Conservation (phyloP, 1,140 invertebrate genomes). For the Pseudachorutes palmiensis region DNA sequence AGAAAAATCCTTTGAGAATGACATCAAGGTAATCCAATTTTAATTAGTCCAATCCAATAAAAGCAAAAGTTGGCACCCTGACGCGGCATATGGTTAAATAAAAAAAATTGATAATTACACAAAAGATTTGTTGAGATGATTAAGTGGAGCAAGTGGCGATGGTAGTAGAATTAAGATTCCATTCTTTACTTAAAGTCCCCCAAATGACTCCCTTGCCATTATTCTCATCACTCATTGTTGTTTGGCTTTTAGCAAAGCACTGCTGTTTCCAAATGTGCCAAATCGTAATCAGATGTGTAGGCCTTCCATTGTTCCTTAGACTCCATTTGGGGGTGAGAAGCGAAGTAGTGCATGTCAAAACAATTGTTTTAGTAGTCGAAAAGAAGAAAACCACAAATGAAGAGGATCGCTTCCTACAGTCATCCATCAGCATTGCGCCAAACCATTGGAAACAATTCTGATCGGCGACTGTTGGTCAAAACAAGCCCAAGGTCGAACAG, state of each 20-base stretch:
- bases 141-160: background rate
- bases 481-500: background rate
- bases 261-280: too few species aligned
- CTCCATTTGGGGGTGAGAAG: background rate
- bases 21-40: too few species aligned
- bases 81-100: background rate
- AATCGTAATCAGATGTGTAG: too few species aligned
- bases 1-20: too few species aligned
- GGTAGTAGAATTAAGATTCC: background rate
- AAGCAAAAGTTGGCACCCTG: background rate
- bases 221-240: too few species aligned
- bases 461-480: background rate
- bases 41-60: background rate
- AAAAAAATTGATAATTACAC: background rate
- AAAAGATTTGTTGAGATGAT: background rate
- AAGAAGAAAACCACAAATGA: slow-evolving; percentile 2
- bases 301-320: background rate
- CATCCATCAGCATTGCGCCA: background rate
- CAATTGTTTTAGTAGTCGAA: background rate
- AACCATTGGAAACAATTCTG: too few species aligned
- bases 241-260: too few species aligned
- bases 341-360: slow-evolving; percentile 8
- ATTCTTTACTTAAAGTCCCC: too few species aligned
- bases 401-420: background rate
- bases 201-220: too few species aligned